A percentile compares a stretch with the other conserved stretches of the same genome.
phyloP scores from a whole-genome alignment of 2,888 invertebrate species.

The Polymixis lichenea region DNA sequence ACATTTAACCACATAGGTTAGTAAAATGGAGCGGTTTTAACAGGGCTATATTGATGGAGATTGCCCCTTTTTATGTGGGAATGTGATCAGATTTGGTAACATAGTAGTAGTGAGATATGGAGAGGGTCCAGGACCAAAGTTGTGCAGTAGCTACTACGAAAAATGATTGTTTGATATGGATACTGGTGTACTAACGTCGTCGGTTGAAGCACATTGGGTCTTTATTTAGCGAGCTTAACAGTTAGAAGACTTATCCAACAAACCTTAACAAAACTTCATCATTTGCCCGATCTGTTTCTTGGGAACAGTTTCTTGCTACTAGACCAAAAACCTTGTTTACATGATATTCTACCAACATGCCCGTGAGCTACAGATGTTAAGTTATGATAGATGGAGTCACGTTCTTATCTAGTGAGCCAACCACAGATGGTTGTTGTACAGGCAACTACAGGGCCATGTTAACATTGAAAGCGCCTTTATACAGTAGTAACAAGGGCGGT shows the following conservation, averaged over 20 bases:
- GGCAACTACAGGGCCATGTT: conserved; percentile 7
- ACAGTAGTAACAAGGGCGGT: neutral
- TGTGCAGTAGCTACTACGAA: neutral
- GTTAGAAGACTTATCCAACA: conserved; percentile 4
- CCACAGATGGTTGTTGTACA: conserved; percentile 55
- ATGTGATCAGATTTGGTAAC: conserved; percentile 44
- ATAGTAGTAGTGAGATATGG: conserved; percentile 35
- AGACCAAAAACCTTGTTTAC: conserved; percentile 42
- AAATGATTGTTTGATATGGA: neutral
- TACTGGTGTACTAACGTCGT: neutral
- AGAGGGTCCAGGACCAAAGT: conserved; percentile 19
- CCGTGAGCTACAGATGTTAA: conserved; percentile 64
- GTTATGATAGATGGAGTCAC: conserved; percentile 75
- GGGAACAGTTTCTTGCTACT: conserved; percentile 33
- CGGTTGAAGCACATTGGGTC: neutral
- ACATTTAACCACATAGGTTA: conserved; percentile 60
- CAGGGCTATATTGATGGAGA: conserved; percentile 41
- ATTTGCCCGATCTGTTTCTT: neutral
- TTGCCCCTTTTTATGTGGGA: conserved; percentile 45
- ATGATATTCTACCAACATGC: conserved; percentile 47
- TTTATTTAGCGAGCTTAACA: neutral
- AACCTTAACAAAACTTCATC: conserved; percentile 8
- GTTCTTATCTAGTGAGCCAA: conserved; percentile 68
- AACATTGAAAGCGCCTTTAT: conserved; percentile 9
- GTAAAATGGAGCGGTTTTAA: conserved; percentile 57